A percentile compares a stretch with the other conserved stretches of the same genome.
These are phyloP conservation scores for Argyresthia albistria DNA, from an alignment of 2,888 invertebrate species.

Conservation along the genomic window DNA sequence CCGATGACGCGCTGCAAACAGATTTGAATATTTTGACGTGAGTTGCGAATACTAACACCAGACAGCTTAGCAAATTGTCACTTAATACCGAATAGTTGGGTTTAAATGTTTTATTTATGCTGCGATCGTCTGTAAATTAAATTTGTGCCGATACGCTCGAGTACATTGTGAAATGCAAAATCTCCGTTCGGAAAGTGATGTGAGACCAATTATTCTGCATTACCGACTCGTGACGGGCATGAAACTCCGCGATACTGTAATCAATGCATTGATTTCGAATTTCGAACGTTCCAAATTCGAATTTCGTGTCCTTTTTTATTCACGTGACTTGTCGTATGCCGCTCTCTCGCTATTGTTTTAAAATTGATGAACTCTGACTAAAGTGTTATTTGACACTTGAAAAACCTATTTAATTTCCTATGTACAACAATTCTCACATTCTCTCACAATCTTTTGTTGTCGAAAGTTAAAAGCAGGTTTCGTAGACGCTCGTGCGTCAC, in stretches of 20 bases:
- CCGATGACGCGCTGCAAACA: slow-evolving; percentile 46
- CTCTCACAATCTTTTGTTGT: slow-evolving; percentile 13
- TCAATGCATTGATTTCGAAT: slow-evolving; percentile 5
- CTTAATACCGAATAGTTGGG: slow-evolving; percentile 22
- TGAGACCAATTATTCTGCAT: slow-evolving; percentile 19
- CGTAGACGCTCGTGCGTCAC: slow-evolving; percentile 31
- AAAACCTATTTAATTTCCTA: neutral
- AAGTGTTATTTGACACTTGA: slow-evolving; percentile 2
- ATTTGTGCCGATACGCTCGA: slow-evolving; percentile 28
- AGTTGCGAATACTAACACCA: slow-evolving; percentile 47
- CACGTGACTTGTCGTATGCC: neutral
- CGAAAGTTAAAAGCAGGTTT: slow-evolving; percentile 36
- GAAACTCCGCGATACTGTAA: slow-evolving; percentile 6
- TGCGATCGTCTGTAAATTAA: slow-evolving; percentile 37
- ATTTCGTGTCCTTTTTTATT: neutral
- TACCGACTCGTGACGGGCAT: slow-evolving; percentile 12
- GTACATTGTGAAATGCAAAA: slow-evolving; percentile 2
- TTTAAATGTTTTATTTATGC: slow-evolving; percentile 59
- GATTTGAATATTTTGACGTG: slow-evolving; percentile 63
- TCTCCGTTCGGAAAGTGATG: slow-evolving; percentile 8
- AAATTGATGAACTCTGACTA: slow-evolving; percentile 1
- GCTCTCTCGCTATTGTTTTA: neutral
- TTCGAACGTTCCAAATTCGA: slow-evolving; percentile 14
- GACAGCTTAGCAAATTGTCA: slow-evolving; percentile 58
- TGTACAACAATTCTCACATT: slow-evolving; percentile 27